Conservation (phyloP, 1,140 invertebrate species). For the Procambarus clarkii region DNA sequence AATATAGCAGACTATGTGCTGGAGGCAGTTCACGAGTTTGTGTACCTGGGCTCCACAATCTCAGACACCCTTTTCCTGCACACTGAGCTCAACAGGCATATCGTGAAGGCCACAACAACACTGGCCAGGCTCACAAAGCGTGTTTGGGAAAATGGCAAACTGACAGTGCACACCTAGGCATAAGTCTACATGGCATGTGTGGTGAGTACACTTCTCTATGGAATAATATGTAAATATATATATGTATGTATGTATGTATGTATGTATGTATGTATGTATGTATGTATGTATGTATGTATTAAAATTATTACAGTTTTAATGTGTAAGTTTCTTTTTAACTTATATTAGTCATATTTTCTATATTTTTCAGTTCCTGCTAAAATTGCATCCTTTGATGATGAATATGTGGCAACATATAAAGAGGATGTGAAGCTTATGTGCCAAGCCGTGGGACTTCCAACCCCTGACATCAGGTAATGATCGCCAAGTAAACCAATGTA, state of each 20-base stretch:
- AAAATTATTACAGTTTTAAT: no score
- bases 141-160: no score
- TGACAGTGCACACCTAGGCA: no score
- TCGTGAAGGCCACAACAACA: no score
- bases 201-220: no score
- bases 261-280: background rate
- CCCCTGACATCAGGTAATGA: conserved; percentile 83
- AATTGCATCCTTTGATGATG: conserved; percentile 93
- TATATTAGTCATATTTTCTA: conserved; percentile 26
- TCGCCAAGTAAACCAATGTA: background rate
- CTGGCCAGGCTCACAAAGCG: no score
- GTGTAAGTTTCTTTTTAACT: background rate
- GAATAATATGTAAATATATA: background rate
- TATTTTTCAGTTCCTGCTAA: conserved; percentile 87
- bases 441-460: conserved; percentile 91
- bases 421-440: conserved; percentile 94
- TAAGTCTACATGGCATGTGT: no score
- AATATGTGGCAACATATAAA: conserved; percentile 91
- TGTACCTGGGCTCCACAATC: no score
- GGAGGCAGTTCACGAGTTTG: no score
- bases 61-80: no score
- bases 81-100: no score
- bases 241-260: background rate
- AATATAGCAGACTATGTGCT: no score
- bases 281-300: background rate